These are phyloP conservation scores for Saccostrea cuccullata DNA, from an alignment of 1,140 invertebrate species.

Conservation along the genomic window DNA sequence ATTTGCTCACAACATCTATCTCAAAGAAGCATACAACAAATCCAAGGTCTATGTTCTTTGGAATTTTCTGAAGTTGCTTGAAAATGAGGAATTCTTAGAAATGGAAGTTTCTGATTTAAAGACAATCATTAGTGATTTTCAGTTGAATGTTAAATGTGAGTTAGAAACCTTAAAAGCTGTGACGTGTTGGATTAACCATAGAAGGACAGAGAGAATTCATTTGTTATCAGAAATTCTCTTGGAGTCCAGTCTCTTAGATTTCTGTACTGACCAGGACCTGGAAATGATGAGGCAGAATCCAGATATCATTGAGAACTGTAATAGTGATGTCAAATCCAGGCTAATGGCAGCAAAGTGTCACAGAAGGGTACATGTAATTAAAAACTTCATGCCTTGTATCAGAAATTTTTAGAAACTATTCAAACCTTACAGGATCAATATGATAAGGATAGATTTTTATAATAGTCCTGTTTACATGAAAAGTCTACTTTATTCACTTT, in stretches of 20 bases:
- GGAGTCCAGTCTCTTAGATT: not conserved
- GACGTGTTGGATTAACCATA: not conserved
- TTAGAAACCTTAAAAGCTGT: constrained; percentile 5
- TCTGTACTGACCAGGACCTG: not conserved
- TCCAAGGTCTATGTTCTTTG: constrained; percentile 21
- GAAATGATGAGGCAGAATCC: not conserved
- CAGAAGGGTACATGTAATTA: not conserved
- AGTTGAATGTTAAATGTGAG: constrained; percentile 15
- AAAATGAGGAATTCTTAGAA: not conserved
- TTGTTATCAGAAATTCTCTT: not conserved
- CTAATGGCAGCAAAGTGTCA: not conserved
- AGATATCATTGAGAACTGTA: not conserved
- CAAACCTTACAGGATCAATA: too few relatives aligned
- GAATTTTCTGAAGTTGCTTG: constrained; percentile 18
- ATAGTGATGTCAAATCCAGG: not conserved
- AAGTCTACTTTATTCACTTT: too few relatives aligned
- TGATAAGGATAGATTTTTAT: too few relatives aligned
- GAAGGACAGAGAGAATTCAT: not conserved
- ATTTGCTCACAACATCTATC: constrained; percentile 18
- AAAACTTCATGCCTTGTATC: too few relatives aligned
- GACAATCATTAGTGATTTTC: not conserved
- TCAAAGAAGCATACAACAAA: constrained; percentile 29
- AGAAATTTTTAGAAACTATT: too few relatives aligned
- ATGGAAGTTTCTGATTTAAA: not conserved
- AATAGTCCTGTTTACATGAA: too few relatives aligned